Evolutionary conservation across 2,113 vertebrate genomes (phyloP).

Genomic region (Callospermophilus lateralis): DNA sequence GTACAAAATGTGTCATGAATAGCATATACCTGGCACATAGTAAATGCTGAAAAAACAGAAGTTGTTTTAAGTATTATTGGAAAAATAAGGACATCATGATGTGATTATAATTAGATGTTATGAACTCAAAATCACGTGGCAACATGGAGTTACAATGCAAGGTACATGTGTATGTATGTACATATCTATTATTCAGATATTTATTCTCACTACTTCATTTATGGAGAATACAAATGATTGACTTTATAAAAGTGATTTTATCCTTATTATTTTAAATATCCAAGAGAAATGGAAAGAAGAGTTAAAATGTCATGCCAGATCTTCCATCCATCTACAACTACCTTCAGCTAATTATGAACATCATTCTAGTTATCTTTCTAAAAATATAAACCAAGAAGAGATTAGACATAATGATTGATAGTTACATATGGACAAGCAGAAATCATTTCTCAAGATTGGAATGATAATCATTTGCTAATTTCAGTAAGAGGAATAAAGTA

Average conservation of each 20-base stretch:
- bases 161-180: not conserved
- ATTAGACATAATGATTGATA: not conserved
- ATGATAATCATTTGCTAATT: slow-evolving; percentile 5
- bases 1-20: not conserved
- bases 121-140: slow-evolving; percentile 13
- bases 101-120: slow-evolving; percentile 10
- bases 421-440: not conserved
- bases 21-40: not conserved
- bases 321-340: not conserved
- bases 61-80: not conserved
- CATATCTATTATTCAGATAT: not conserved
- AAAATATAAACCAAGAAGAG: not conserved
- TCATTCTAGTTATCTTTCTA: not conserved
- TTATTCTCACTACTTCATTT: not conserved
- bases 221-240: slow-evolving; percentile 34
- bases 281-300: not conserved
- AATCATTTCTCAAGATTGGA: not conserved
- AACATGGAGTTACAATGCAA: slow-evolving; percentile 3
- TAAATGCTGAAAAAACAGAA: slow-evolving; percentile 1
- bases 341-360: not conserved
- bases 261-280: not conserved
- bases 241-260: slow-evolving; percentile 4
- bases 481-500: slow-evolving; percentile 1
- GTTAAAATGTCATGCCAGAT: not conserved
- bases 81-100: not conserved